phyloP scores from a whole-genome alignment of 2,888 invertebrate species.

The Drosophila imparisetae region DNA sequence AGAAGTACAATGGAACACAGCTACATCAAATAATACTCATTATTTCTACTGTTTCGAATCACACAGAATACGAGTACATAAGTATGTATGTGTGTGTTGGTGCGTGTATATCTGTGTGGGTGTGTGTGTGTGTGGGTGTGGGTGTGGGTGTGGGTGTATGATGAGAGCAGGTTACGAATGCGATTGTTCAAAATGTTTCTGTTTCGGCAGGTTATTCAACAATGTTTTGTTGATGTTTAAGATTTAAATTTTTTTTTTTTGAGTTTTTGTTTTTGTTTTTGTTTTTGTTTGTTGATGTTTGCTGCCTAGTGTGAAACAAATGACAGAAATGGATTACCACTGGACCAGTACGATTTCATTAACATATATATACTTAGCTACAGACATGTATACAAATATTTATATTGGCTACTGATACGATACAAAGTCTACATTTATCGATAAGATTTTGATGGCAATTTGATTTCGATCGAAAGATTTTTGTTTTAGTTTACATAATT shows the following conservation, averaged over 20 bases:
- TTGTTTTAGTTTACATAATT: slow-evolving; percentile 23
- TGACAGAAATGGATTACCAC: slow-evolving; percentile 35
- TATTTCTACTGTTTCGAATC: slow-evolving; percentile 66
- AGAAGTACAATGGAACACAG: slow-evolving; percentile 24
- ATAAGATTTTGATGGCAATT: slow-evolving; percentile 37
- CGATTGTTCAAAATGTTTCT: slow-evolving; percentile 7
- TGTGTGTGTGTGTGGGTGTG: background rate
- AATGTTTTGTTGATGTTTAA: background rate
- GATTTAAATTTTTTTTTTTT: background rate
- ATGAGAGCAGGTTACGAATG: slow-evolving; percentile 24
- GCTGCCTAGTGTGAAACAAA: slow-evolving; percentile 8
- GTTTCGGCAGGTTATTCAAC: background rate
- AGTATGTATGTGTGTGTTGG: background rate
- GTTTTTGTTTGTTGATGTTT: slow-evolving; percentile 4
- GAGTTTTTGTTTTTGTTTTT: no score
- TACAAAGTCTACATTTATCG: slow-evolving; percentile 21
- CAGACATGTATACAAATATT: slow-evolving; percentile 22
- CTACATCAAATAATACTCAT: slow-evolving; percentile 49
- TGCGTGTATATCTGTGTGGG: background rate
- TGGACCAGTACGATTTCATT: slow-evolving; percentile 39
- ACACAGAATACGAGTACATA: slow-evolving; percentile 61
- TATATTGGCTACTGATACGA: slow-evolving; percentile 31
- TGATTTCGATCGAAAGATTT: slow-evolving; percentile 27
- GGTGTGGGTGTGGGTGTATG: background rate
- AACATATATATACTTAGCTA: slow-evolving; percentile 32